Evolutionary conservation across 92 coral and sea anemone species (phyloP).

Genomic region (Siderastrea radians): DNA sequence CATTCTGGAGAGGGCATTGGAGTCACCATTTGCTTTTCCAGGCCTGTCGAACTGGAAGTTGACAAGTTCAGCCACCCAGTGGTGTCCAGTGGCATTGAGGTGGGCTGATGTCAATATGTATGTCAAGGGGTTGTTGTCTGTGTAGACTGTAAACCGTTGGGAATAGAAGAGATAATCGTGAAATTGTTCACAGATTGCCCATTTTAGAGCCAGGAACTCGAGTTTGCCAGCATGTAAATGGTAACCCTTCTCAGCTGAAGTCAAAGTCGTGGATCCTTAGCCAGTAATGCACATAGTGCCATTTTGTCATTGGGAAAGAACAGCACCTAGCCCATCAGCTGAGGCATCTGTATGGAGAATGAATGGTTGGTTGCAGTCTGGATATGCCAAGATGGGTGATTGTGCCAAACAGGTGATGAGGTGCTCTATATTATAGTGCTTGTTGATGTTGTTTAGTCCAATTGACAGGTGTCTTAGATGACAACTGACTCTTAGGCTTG

Average conservation of each 20-base stretch:
- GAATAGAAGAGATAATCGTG: slow-evolving; percentile 10
- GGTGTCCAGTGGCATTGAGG: slow-evolving; percentile 9
- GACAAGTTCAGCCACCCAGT: neutral
- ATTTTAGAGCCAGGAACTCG: too few species aligned
- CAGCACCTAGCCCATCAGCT: slow-evolving; percentile 52
- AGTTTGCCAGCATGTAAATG: too few species aligned
- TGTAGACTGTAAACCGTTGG: slow-evolving; percentile 25
- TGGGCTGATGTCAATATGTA: too few species aligned
- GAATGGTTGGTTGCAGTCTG: slow-evolving; percentile 12
- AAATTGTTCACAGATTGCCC: too few species aligned
- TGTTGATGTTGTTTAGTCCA: neutral
- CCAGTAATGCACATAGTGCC: slow-evolving; percentile 27
- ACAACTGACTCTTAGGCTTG: neutral
- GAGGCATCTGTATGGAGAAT: slow-evolving; percentile 38
- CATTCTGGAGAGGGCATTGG: slow-evolving; percentile 40
- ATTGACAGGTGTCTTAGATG: neutral
- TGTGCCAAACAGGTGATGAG: neutral
- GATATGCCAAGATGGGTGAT: slow-evolving; percentile 6
- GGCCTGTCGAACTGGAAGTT: slow-evolving; percentile 30
- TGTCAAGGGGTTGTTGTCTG: too few species aligned
- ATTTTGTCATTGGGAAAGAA: slow-evolving; percentile 46
- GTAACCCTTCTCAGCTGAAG: neutral
- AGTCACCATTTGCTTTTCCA: slow-evolving; percentile 39
- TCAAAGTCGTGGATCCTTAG: slow-evolving; percentile 33
- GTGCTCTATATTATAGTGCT: neutral